Conservation (phyloP, 2,113 vertebrate genomes). For the Callipepla squamata region DNA sequence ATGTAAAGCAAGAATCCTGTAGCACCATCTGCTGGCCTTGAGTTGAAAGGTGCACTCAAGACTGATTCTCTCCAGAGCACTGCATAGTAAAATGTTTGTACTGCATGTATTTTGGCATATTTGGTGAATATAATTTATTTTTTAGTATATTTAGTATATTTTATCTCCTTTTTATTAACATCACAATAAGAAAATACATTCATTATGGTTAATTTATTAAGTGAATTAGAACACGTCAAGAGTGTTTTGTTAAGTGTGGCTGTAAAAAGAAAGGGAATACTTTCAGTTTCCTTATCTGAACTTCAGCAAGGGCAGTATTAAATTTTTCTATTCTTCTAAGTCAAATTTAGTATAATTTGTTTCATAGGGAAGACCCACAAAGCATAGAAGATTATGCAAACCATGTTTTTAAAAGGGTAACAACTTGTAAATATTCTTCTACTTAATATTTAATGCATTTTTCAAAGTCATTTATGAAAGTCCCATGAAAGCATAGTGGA, state of each 20-base stretch:
- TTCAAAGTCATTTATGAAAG: neutral
- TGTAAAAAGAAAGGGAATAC: neutral
- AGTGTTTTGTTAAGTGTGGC: neutral
- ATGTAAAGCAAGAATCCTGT: conserved; percentile 58
- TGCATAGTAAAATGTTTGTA: neutral
- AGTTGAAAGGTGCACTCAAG: neutral
- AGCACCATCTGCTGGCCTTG: conserved; percentile 79
- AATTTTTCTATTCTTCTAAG: neutral
- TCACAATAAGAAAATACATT: neutral
- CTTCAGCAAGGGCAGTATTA: neutral
- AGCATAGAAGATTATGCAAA: neutral
- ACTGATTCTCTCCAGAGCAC: neutral
- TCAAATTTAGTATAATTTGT: neutral
- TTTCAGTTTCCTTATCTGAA: neutral
- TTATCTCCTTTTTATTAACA: neutral
- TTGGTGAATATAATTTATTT: neutral
- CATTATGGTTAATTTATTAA: neutral
- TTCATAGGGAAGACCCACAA: neutral
- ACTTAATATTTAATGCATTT: neutral
- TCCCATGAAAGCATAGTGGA: neutral
- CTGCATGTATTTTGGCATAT: neutral
- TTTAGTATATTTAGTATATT: neutral
- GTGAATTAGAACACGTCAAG: neutral
- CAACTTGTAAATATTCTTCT: neutral
- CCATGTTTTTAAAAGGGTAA: neutral